Evolutionary conservation across 2,888 invertebrate genomes (phyloP).

Genomic region (Drosophila percnosoma): DNA sequence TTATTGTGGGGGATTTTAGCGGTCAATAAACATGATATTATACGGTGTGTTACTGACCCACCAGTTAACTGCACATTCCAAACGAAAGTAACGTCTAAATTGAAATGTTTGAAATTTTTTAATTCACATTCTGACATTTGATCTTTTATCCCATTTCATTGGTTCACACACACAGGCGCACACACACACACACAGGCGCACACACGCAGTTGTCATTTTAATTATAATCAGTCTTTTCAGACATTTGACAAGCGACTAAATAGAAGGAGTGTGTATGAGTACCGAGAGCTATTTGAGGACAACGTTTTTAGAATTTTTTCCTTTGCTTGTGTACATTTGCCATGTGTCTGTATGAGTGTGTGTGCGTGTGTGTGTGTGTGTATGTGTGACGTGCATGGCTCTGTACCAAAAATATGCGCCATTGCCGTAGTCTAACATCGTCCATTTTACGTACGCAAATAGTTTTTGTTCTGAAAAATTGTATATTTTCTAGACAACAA

Average conservation of each 20-base stretch:
- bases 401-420: slow-evolving; percentile 68
- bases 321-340: slow-evolving; percentile 30
- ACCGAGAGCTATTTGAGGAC: slow-evolving; percentile 57
- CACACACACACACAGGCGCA: background rate
- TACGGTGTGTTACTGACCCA: slow-evolving; percentile 17
- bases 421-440: slow-evolving; percentile 66
- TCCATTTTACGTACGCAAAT: slow-evolving; percentile 70
- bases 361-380: slow-evolving; percentile 6
- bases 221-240: slow-evolving; percentile 56
- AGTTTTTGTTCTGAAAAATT: slow-evolving; percentile 70
- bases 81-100: background rate
- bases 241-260: slow-evolving; percentile 58
- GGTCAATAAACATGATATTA: background rate
- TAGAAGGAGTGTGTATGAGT: slow-evolving; percentile 61
- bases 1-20: background rate
- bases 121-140: slow-evolving; percentile 28
- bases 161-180: background rate
- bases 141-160: slow-evolving; percentile 28
- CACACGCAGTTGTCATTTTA: slow-evolving; percentile 39
- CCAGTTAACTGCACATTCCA: background rate
- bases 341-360: slow-evolving; percentile 2
- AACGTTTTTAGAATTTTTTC: slow-evolving; percentile 64
- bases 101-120: background rate
- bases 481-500: slow-evolving; percentile 61
- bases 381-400: slow-evolving; percentile 52